Evolutionary conservation across 2,797 vertebrate species (phyloP), one percentile per base, ranked within the genome.

Genomic region (Cuculus canorus): DNA sequence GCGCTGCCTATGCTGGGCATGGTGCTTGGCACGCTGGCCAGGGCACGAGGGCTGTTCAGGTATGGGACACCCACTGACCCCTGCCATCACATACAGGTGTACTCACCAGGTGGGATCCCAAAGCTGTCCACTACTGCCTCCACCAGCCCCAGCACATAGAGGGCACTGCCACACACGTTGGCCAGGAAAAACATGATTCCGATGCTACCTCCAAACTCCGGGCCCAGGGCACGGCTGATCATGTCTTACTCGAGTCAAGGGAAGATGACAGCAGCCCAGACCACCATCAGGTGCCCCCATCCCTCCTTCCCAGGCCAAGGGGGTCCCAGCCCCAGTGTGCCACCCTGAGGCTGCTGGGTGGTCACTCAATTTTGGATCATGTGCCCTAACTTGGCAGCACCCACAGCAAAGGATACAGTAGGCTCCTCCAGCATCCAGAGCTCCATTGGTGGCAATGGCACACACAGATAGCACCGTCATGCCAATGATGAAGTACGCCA

Each of bases 111-210:
- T 0, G 97, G 98, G 21, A 97, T 90, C 13, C 99, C 99, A 33
- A 99, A 99, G 52, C 98, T 98, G 82, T 98, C 98, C 48, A 99
- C 80, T 6, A 99, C 89, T 1, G 98, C 98, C 94, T 99, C 99
- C 39, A 99, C 99, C 95, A 99, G 96, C 15, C 99, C 99, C 69
- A 99, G 97, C 68, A 99, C 98, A 1, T 95, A 99, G 21, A 99
- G 98, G 57, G 99, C 98, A 21, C 99, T 98, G 93, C 98, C 98
- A 6, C 98, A 99, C 80, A 99, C 98, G 0, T 99, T 99, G 71
- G 98, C 99, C 57, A 99, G 93, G 95, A 99, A 99, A 97, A 99
- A 99, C 99, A 99, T 99, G 96, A 99, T 98, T 25, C 99, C 99
- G 0, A 99, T 99, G 75, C 99, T 99, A 82, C 99, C 99, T 0